Evolutionary conservation across 1,140 invertebrate genomes (phyloP).

Genomic region (Tetramorium simillimum): DNA sequence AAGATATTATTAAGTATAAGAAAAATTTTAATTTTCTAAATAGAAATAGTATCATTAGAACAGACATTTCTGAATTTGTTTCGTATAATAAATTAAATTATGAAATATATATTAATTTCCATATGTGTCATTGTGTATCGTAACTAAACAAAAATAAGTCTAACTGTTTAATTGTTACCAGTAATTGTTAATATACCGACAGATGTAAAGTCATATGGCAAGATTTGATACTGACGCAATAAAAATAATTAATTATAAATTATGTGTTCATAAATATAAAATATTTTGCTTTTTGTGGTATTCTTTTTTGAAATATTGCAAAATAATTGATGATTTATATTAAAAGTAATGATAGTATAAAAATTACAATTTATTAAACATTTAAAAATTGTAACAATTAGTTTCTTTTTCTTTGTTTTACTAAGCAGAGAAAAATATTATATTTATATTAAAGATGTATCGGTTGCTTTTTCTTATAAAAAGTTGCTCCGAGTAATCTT

Average conservation of each 20-base stretch:
- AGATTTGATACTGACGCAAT: not conserved
- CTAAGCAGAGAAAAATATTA: not conserved
- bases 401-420: not conserved
- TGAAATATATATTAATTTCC: not conserved
- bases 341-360: not conserved
- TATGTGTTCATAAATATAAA: constrained; percentile 9
- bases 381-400: not conserved
- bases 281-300: not conserved
- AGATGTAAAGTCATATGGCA: not conserved
- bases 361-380: not conserved
- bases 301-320: not conserved
- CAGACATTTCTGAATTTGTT: not conserved
- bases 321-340: not conserved
- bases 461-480: not conserved
- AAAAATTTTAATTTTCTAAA: not conserved
- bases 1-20: not conserved
- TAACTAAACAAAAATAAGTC: not conserved
- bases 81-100: not conserved
- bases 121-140: not conserved
- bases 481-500: constrained; percentile 1
- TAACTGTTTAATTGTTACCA: constrained; percentile 15
- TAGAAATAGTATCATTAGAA: not conserved
- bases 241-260: not conserved
- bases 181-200: constrained; percentile 15
- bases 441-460: not conserved